A percentile compares a stretch with the other conserved stretches of the same genome.
These are phyloP conservation scores for Horisme vitalbata DNA, from an alignment of 2,888 invertebrate species.

Conservation along the genomic window DNA sequence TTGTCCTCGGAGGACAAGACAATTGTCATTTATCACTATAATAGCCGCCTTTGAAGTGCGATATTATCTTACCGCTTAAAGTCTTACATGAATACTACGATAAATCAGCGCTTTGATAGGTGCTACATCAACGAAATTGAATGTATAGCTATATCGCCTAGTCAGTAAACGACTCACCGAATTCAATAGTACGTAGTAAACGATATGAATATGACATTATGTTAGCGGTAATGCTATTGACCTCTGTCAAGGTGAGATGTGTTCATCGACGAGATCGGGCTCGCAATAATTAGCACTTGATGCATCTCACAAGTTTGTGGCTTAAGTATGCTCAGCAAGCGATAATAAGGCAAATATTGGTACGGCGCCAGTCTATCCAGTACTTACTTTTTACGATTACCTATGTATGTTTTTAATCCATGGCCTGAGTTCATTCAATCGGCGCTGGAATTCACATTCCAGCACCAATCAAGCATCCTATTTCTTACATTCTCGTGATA, in stretches of 20 bases:
- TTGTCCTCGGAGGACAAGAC: slow-evolving; percentile 74
- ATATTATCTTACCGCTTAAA: slow-evolving; percentile 69
- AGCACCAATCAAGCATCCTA: background rate
- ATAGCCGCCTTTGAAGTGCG: slow-evolving; percentile 79
- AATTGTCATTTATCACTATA: slow-evolving; percentile 79
- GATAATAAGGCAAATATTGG: slow-evolving; percentile 43
- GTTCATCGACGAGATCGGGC: slow-evolving; percentile 56
- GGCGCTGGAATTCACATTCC: slow-evolving; percentile 18
- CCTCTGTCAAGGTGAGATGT: slow-evolving; percentile 63
- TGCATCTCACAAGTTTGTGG: slow-evolving; percentile 48
- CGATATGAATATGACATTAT: slow-evolving; percentile 34
- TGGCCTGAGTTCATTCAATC: slow-evolving; percentile 34
- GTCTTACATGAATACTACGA: slow-evolving; percentile 54
- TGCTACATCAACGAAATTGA: slow-evolving; percentile 49
- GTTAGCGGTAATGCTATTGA: slow-evolving; percentile 54
- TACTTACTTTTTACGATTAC: slow-evolving; percentile 34
- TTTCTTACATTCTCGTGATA: too few relatives aligned
- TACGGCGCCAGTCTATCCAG: slow-evolving; percentile 42
- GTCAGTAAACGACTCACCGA: slow-evolving; percentile 23
- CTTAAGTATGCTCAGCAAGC: slow-evolving; percentile 38
- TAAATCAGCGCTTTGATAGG: slow-evolving; percentile 55
- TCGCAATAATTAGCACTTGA: slow-evolving; percentile 56
- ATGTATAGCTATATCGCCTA: slow-evolving; percentile 39
- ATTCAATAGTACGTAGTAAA: slow-evolving; percentile 23
- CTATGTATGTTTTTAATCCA: slow-evolving; percentile 26